A percentile compares a stretch with the other conserved stretches of the same genome.
These are phyloP conservation scores for Trididemnum miniatum DNA, from an alignment of 23 tunicate genomes.

Conservation along the genomic window DNA sequence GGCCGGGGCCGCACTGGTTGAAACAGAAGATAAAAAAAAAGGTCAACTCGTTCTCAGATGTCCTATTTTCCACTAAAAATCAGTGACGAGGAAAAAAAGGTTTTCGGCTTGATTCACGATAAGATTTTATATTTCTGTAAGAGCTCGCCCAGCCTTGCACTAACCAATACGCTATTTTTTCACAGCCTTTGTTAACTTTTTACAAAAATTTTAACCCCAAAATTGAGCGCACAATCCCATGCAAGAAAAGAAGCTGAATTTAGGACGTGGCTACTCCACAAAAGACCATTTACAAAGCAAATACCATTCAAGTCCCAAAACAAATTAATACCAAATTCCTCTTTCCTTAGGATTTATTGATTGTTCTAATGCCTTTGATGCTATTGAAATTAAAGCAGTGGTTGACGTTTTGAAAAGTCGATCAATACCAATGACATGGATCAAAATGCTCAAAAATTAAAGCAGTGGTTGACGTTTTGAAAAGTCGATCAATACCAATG, in stretches of 20 bases:
- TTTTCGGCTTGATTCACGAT: too few species aligned
- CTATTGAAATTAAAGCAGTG: neutral
- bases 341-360: neutral
- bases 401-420: neutral
- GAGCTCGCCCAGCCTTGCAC: too few species aligned
- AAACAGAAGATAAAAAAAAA: too few species aligned
- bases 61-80: too few species aligned
- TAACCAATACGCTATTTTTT: neutral
- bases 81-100: too few species aligned
- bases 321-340: constrained; percentile 6
- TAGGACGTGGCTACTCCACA: neutral
- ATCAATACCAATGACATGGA: neutral
- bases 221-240: neutral
- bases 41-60: too few species aligned
- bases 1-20: too few species aligned
- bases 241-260: neutral
- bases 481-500: neutral
- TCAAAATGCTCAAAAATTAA: constrained; percentile 2
- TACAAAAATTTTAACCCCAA: constrained; percentile 1
- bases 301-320: neutral
- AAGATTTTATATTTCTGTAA: too few species aligned
- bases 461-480: neutral
- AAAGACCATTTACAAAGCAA: neutral
- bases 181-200: neutral
- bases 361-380: neutral